Evolutionary conservation across 2,797 vertebrate genomes (phyloP).

Genomic region (Macropodus opercularis): DNA sequence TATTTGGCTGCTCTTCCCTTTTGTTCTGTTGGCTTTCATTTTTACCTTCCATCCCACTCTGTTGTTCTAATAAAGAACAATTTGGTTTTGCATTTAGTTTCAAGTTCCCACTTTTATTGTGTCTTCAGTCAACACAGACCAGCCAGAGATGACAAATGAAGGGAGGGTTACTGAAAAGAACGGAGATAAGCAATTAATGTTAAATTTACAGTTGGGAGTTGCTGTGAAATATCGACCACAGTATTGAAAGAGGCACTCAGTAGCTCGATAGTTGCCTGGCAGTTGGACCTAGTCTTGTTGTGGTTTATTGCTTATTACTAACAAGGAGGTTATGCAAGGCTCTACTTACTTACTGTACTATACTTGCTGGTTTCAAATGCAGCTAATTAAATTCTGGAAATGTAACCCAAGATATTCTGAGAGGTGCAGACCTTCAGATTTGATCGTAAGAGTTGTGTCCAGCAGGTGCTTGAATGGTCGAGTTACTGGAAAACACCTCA

Average conservation of each 20-base stretch:
- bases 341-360: not conserved
- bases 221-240: not conserved
- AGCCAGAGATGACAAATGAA: slow-evolving; percentile 3
- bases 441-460: not conserved
- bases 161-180: not conserved
- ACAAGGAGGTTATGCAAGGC: not conserved
- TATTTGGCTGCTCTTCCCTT: slow-evolving; percentile 22
- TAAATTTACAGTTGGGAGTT: slow-evolving; percentile 11
- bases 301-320: slow-evolving; percentile 4
- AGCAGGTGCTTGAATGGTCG: not conserved
- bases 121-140: slow-evolving; percentile 5
- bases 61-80: slow-evolving; percentile 11
- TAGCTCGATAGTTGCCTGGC: not conserved
- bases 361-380: not conserved
- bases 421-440: not conserved
- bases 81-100: slow-evolving; percentile 10
- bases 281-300: not conserved
- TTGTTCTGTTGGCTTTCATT: slow-evolving; percentile 7
- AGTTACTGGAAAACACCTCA: not conserved
- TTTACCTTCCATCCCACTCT: slow-evolving; percentile 3
- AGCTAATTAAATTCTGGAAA: not conserved
- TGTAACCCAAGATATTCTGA: too few relatives aligned
- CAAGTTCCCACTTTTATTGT: slow-evolving; percentile 2
- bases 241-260: slow-evolving; percentile 14
- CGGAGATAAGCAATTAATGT: not conserved